phyloP scores from a whole-genome alignment of 2,797 vertebrate genomes.

The Podarcis siculus region DNA sequence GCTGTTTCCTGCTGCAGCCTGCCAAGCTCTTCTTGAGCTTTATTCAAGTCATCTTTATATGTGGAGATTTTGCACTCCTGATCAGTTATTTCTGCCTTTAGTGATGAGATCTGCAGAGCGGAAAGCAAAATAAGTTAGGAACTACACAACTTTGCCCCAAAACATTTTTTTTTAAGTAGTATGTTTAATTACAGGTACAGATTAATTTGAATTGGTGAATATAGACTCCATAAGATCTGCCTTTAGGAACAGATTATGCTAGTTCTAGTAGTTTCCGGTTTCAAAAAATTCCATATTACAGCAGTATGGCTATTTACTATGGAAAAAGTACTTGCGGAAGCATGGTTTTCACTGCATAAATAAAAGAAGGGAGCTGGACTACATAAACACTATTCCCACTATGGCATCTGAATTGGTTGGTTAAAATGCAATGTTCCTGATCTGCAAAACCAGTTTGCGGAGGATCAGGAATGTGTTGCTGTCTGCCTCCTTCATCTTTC shows the following conservation, averaged over 20 bases:
- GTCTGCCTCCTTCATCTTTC: not conserved
- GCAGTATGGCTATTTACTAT: not conserved
- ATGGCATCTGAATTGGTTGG: not conserved
- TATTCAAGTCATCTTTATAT: conserved; percentile 91
- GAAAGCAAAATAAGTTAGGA: not conserved
- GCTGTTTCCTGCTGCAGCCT: conserved; percentile 92
- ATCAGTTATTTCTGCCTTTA: conserved; percentile 90
- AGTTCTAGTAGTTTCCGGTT: too few relatives aligned
- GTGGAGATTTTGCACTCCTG: conserved; percentile 92
- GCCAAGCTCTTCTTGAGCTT: conserved; percentile 90
- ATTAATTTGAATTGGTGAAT: too few relatives aligned
- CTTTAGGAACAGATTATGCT: too few relatives aligned
- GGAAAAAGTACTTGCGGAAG: not conserved
- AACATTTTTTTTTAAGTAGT: not conserved
- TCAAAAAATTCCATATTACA: too few relatives aligned
- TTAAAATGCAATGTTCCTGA: not conserved
- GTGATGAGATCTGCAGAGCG: conserved; percentile 85
- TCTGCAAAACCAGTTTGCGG: not conserved
- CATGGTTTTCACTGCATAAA: not conserved
- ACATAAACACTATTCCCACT: not conserved
- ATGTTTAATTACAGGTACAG: too few relatives aligned
- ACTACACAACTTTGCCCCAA: not conserved
- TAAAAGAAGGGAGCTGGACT: not conserved
- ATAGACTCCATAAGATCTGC: too few relatives aligned
- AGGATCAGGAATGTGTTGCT: too few relatives aligned